phyloP scores from a whole-genome alignment of 2,888 invertebrate species.

The Caenorhabditis sp. region DNA sequence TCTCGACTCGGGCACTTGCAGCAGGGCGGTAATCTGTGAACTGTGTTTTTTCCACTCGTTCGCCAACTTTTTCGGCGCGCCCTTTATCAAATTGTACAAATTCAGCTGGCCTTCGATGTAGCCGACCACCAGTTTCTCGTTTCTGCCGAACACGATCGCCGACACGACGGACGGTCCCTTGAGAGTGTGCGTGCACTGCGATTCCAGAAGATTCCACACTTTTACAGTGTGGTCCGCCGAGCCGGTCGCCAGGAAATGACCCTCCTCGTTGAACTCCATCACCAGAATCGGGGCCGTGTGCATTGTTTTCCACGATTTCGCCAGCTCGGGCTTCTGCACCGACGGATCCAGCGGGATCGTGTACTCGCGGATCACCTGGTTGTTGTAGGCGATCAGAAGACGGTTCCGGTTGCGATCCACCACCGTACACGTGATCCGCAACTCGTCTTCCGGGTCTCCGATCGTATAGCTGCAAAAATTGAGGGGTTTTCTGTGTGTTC shows the following conservation, averaged over 20 bases:
- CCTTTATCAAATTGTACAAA: slow-evolving; percentile 64
- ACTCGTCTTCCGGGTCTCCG: slow-evolving; percentile 69
- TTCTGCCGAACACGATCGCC: slow-evolving; percentile 62
- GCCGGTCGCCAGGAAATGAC: slow-evolving; percentile 63
- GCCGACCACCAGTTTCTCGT: slow-evolving; percentile 67
- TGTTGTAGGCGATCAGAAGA: slow-evolving; percentile 72
- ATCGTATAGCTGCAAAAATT: slow-evolving; percentile 63
- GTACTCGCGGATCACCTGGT: slow-evolving; percentile 61
- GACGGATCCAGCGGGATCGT: slow-evolving; percentile 38
- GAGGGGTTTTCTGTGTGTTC: neutral
- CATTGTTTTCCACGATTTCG: slow-evolving; percentile 67
- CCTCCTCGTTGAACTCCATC: slow-evolving; percentile 62
- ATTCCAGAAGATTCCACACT: slow-evolving; percentile 68
- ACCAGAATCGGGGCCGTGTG: slow-evolving; percentile 72
- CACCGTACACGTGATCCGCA: slow-evolving; percentile 68
- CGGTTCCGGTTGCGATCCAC: slow-evolving; percentile 63
- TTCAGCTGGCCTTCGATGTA: slow-evolving; percentile 68
- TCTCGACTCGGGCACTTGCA: slow-evolving; percentile 49
- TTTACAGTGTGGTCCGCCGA: slow-evolving; percentile 67
- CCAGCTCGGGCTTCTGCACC: slow-evolving; percentile 48
- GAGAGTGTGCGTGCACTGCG: slow-evolving; percentile 70
- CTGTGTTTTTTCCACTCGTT: slow-evolving; percentile 67
- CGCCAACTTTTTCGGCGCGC: slow-evolving; percentile 56
- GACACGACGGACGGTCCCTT: slow-evolving; percentile 70
- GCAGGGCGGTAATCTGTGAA: slow-evolving; percentile 64